Percentiles rank a stretch among this genome's conserved stretches.
phyloP scores from a whole-genome alignment of 1,140 invertebrate genomes.

The Arion vulgaris region DNA sequence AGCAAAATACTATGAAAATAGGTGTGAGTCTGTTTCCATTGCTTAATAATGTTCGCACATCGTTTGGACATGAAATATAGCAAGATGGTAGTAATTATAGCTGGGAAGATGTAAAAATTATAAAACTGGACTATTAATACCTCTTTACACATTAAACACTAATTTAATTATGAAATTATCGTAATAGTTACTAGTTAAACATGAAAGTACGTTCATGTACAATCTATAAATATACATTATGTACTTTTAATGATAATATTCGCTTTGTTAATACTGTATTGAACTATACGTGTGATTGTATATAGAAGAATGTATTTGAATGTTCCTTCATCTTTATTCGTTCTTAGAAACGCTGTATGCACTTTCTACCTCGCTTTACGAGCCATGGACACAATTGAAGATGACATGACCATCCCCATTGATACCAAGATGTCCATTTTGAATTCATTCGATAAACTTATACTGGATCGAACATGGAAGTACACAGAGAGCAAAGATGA shows the following conservation, averaged over 20 bases:
- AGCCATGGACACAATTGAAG: conserved; percentile 68
- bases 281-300: background rate
- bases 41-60: no score
- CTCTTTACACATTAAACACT: no score
- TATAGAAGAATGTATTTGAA: background rate
- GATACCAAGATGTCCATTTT: conserved; percentile 59
- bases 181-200: no score
- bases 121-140: no score
- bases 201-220: no score
- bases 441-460: conserved; percentile 54
- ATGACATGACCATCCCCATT: conserved; percentile 62
- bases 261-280: background rate
- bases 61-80: no score
- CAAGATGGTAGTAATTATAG: no score
- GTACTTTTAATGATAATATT: background rate
- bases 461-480: conserved; percentile 54
- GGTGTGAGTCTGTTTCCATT: no score
- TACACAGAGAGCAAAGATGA: conserved; percentile 60
- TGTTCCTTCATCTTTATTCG: conserved; percentile 15
- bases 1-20: no score
- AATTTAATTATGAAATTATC: no score
- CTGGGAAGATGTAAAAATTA: no score
- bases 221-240: background rate
- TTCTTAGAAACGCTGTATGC: conserved; percentile 61
- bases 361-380: conserved; percentile 68